phyloP scores from a whole-genome alignment of 2,113 vertebrate genomes.

The Atractosteus spatula region DNA sequence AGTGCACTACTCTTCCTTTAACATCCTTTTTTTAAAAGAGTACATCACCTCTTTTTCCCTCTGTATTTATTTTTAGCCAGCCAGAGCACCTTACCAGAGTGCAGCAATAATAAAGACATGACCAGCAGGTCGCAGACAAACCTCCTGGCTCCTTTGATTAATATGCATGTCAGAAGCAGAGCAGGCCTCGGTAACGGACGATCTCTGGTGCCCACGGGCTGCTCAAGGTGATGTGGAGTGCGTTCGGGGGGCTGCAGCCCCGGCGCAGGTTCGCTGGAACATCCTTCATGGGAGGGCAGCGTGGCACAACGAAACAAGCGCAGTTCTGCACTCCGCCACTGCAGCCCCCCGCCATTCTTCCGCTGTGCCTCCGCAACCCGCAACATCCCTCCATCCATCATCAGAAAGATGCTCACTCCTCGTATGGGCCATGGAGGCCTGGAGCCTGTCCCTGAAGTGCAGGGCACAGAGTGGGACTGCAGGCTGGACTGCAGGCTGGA shows the following conservation, averaged over 20 bases:
- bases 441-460: background rate
- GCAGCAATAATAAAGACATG: background rate
- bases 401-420: too few species aligned
- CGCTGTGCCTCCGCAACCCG: too few species aligned
- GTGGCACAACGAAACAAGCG: too few species aligned
- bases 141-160: slow-evolving; percentile 14
- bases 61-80: slow-evolving; percentile 13
- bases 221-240: background rate
- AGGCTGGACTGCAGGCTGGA: too few species aligned
- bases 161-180: slow-evolving; percentile 15
- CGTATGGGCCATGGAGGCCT: too few species aligned
- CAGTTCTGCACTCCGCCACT: background rate
- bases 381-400: too few species aligned
- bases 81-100: slow-evolving; percentile 5
- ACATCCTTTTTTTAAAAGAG: background rate
- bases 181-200: slow-evolving; percentile 6
- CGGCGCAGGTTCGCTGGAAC: background rate
- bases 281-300: background rate
- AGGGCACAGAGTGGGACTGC: too few species aligned
- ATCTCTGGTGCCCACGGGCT: background rate
- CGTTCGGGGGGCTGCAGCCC: background rate
- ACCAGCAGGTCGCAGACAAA: background rate
- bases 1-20: background rate
- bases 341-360: too few species aligned
- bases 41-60: background rate